Evolutionary conservation across 2,113 vertebrate genomes (phyloP).

Genomic region (Dolichotis patagonum): DNA sequence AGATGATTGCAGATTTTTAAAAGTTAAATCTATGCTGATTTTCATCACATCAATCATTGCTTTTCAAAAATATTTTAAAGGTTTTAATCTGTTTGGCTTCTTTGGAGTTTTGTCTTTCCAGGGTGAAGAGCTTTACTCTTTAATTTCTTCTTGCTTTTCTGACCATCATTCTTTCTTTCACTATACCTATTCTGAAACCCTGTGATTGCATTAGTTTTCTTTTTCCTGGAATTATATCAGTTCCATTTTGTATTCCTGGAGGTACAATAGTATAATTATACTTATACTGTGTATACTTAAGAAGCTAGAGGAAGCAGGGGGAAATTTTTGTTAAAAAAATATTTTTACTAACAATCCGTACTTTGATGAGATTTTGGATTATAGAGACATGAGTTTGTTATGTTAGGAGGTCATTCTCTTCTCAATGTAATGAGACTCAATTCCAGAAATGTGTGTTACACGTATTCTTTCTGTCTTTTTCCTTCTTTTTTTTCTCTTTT

Average conservation of each 20-base stretch:
- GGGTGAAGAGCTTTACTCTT: not conserved
- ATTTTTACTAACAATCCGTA: not conserved
- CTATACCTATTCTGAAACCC: not conserved
- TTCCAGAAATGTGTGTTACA: not conserved
- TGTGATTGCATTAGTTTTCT: slow-evolving; percentile 11
- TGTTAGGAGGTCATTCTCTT: not conserved
- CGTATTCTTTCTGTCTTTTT: not conserved
- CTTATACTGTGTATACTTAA: not conserved
- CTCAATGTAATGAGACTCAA: not conserved
- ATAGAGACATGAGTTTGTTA: not conserved
- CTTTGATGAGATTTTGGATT: not conserved
- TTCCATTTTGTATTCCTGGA: not conserved
- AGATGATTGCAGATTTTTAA: slow-evolving; percentile 29
- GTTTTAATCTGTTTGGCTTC: not conserved
- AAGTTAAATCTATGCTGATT: slow-evolving; percentile 32
- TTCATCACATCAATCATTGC: not conserved
- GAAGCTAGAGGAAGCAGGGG: not conserved
- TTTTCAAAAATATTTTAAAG: not conserved
- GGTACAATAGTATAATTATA: not conserved
- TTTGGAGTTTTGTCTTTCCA: slow-evolving; percentile 7
- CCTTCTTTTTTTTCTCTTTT: not conserved
- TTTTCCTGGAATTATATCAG: slow-evolving; percentile 4
- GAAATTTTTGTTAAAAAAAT: not conserved
- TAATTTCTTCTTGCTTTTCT: not conserved
- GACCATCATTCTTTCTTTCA: not conserved